These are phyloP conservation scores for Psilopsiagon aurifrons DNA, from an alignment of 2,113 vertebrate species.

Conservation along the genomic window DNA sequence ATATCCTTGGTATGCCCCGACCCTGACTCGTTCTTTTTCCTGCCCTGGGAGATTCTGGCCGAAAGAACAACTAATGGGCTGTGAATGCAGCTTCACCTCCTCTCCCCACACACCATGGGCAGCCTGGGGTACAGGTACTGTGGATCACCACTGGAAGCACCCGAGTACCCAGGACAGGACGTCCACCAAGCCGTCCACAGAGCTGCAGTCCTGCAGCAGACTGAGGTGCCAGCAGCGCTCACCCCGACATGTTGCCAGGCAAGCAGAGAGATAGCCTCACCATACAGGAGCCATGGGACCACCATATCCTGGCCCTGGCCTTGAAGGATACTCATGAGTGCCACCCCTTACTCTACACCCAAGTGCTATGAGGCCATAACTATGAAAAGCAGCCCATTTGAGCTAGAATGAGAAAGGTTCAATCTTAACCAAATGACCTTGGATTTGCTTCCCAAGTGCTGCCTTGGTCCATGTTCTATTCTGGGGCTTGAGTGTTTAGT, in stretches of 20 bases:
- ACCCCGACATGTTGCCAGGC: not conserved
- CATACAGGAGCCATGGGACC: fast-evolving
- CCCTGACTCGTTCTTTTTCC: not conserved
- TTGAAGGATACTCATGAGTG: not conserved
- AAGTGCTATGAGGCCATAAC: not conserved
- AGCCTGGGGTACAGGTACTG: not conserved
- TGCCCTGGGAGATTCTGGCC: not conserved
- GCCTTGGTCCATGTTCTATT: not conserved
- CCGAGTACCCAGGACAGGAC: not conserved
- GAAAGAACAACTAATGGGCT: not conserved
- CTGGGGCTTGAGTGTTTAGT: not conserved
- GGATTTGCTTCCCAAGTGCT: not conserved
- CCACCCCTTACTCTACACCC: not conserved
- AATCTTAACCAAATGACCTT: not conserved
- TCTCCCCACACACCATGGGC: not conserved
- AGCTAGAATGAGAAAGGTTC: not conserved
- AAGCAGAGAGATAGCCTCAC: not conserved
- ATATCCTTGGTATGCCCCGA: not conserved
- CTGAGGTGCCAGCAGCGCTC: not conserved
- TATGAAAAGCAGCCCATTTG: not conserved
- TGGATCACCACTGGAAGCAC: not conserved
- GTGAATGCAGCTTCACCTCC: not conserved
- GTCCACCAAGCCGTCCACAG: not conserved
- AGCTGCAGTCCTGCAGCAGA: not conserved
- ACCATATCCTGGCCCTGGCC: not conserved